phyloP scores from a whole-genome alignment of 2,113 vertebrate genomes.

The Saguinus imperator region DNA sequence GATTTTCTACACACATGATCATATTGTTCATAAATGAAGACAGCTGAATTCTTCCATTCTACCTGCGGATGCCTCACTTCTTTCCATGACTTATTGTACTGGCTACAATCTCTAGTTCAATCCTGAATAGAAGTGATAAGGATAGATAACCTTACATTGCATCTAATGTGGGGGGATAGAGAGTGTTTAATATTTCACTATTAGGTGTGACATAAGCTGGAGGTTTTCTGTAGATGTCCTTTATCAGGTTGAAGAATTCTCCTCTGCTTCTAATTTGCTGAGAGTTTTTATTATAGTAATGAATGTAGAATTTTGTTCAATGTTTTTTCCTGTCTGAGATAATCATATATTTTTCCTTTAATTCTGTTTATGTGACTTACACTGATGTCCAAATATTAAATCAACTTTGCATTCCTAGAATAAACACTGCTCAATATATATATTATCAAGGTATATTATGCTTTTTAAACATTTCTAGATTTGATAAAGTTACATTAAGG shows the following conservation, averaged over 20 bases:
- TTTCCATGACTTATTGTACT: not conserved
- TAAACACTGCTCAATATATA: not conserved
- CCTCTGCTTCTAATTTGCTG: not conserved
- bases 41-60: not conserved
- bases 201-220: not conserved
- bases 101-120: not conserved
- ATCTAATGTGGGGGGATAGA: not conserved
- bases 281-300: not conserved
- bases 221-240: not conserved
- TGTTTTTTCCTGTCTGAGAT: not conserved
- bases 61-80: not conserved
- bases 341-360: not conserved
- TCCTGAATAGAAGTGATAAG: not conserved
- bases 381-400: constrained; percentile 43
- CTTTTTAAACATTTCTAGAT: not conserved
- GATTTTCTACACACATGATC: not conserved
- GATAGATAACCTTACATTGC: not conserved
- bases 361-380: not conserved
- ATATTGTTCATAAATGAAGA: not conserved
- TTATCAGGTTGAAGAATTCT: not conserved
- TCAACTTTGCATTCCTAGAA: not conserved
- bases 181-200: not conserved
- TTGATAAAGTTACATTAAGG: not conserved
- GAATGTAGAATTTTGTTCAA: not conserved
- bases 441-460: not conserved